Base-by-base conservation (phyloP, 2,797 vertebrate genomes). In the Balearica regulorum region DNA sequence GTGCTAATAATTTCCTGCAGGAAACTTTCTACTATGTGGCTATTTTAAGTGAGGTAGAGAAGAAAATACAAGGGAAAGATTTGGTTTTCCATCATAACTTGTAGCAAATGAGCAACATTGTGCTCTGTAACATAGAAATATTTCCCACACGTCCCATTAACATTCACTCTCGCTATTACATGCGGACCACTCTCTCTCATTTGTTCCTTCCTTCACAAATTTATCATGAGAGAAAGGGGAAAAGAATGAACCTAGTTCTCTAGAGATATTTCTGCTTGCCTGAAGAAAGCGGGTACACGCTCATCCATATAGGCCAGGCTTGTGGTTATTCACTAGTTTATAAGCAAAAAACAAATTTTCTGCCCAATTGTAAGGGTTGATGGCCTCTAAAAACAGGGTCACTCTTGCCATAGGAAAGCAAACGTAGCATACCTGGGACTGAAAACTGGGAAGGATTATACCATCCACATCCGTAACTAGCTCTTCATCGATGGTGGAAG, bases 71-170 rank as follows among this genome's bases (percentile, higher is more conserved):
- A 83, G 44, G 79, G 53, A 66, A 90, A 75, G 87, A 77, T 73
- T 70, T 83, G 64, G 83, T 51, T 96, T 96, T 93, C 93, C 85
- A 91, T 93, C 80, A 87, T 83, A 76, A 73, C 90, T 86, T 55
- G 65, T 39, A 88, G 87, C 62, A 94, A 97, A 96, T 64, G 79
- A 96, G 83, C 76, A 91, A 51, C 77, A 43, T 13, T 87, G 68
- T 78, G 54, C 44, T 90, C 89, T 92, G 65, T 81, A 94, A 93
- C 84, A 92, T 0, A 75, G 66, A 54, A 60, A 33, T 87, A 96
- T 94, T 93, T 96, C 96, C 90, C 90, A 89, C 65, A 54, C 13
- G 87, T 11, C 53, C 85, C 72, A 95, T 94, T 91, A 95, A 70
- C 41, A 87, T 70, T 81, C 83, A 55, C 68, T 60, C 71, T 61